These are phyloP conservation scores for Uria aalge DNA, from an alignment of 2,113 vertebrate genomes.

Conservation along the genomic window DNA sequence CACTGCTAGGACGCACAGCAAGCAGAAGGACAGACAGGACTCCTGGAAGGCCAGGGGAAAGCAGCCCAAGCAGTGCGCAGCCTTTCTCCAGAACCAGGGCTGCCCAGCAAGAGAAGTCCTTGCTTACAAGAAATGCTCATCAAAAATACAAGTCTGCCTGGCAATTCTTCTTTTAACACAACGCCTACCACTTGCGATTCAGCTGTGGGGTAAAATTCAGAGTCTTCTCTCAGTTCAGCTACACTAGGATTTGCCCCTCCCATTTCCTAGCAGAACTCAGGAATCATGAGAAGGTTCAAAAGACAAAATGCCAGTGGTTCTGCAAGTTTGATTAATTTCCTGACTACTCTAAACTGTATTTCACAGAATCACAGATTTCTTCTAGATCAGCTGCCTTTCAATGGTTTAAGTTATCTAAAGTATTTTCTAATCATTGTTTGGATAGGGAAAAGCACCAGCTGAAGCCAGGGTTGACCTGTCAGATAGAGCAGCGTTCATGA, in stretches of 20 bases:
- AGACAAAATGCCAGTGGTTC: neutral
- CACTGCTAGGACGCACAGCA: neutral
- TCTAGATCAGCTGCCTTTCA: neutral
- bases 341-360: neutral
- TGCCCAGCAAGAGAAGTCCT: neutral
- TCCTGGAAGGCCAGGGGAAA: neutral
- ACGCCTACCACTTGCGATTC: neutral
- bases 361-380: neutral
- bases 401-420: neutral
- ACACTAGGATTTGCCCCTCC: neutral
- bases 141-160: neutral
- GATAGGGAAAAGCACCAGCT: neutral
- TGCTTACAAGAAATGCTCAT: neutral
- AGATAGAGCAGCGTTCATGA: neutral
- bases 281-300: neutral
- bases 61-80: neutral
- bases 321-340: neutral
- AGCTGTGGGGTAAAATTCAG: neutral
- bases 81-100: fast-evolving
- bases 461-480: neutral
- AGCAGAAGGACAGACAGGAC: neutral
- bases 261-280: neutral
- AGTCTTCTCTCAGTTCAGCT: neutral
- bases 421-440: neutral
- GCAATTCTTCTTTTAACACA: neutral